Conservation (phyloP, 2,888 invertebrate species). For the Strigamia transsilvanica region DNA sequence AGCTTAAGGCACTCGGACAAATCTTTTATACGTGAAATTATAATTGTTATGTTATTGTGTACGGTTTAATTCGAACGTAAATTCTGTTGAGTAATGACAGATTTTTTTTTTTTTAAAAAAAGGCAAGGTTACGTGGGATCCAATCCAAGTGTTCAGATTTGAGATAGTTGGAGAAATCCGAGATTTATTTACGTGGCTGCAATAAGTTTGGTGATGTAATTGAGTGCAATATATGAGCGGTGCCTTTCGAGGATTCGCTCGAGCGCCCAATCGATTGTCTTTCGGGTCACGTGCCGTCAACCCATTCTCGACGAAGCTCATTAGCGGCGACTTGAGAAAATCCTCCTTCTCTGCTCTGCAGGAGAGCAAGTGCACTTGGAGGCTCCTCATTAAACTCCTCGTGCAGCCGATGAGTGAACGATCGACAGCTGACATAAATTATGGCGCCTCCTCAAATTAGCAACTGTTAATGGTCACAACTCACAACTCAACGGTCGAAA, state of each 20-base stretch:
- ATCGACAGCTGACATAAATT: constrained; percentile 50
- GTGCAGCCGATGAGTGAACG: constrained; percentile 50
- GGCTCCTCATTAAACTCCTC: constrained; percentile 44
- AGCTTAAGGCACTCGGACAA: constrained; percentile 18
- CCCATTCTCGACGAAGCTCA: constrained; percentile 53
- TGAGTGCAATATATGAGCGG: constrained; percentile 42
- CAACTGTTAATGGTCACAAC: constrained; percentile 52
- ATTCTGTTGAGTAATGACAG: neutral
- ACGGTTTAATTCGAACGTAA: neutral
- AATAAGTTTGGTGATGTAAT: constrained; percentile 26
- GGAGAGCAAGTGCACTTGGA: constrained; percentile 22
- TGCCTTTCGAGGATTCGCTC: constrained; percentile 43
- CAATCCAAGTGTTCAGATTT: neutral
- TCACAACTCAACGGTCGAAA: constrained; percentile 37
- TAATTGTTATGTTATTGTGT: constrained; percentile 13
- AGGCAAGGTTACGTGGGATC: neutral
- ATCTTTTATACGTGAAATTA: neutral
- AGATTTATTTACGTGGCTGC: constrained; percentile 42
- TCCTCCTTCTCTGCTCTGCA: constrained; percentile 38
- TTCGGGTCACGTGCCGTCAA: constrained; percentile 51
- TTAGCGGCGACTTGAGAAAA: constrained; percentile 53
- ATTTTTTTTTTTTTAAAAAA: neutral
- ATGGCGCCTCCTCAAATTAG: constrained; percentile 49
- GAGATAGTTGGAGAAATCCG: neutral
- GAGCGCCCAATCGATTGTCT: constrained; percentile 33